These are phyloP conservation scores for Xanthia togata DNA, from an alignment of 2,888 invertebrate genomes.

Conservation along the genomic window DNA sequence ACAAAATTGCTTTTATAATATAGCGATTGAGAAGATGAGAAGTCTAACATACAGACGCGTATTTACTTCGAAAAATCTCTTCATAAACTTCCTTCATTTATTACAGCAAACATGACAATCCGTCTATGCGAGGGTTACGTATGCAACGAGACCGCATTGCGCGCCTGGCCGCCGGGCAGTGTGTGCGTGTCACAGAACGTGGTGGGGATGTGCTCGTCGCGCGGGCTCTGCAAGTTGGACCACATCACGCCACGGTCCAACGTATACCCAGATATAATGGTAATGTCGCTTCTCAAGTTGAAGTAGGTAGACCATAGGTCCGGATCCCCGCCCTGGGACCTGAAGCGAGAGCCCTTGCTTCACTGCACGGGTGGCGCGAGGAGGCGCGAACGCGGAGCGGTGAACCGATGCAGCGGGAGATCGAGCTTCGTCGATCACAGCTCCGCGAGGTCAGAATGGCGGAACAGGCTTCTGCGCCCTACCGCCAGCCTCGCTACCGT, in stretches of 20 bases:
- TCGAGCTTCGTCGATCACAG: no score
- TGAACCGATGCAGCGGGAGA: no score
- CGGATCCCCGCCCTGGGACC: no score
- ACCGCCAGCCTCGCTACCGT: no score
- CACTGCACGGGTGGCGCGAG: no score
- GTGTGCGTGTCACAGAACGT: slow-evolving; percentile 78
- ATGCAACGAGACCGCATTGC: slow-evolving; percentile 70
- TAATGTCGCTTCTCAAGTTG: slow-evolving; percentile 48
- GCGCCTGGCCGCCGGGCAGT: slow-evolving; percentile 79
- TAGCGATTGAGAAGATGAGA: background rate
- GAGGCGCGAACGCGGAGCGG: no score
- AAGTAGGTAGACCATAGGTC: background rate
- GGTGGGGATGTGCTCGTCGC: slow-evolving; percentile 78
- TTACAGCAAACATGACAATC: slow-evolving; percentile 78
- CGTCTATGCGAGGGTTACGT: slow-evolving; percentile 69
- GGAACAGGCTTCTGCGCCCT: no score
- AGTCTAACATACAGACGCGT: background rate
- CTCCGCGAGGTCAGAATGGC: no score
- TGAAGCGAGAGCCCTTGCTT: no score
- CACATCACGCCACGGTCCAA: slow-evolving; percentile 76
- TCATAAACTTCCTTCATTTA: background rate
- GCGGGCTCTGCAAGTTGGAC: slow-evolving; percentile 75
- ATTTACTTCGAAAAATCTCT: background rate
- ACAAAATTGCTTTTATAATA: background rate
- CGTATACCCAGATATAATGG: slow-evolving; percentile 80